A percentile compares a stretch with the other conserved stretches of the same genome.
Conservation (phyloP, 2,113 vertebrate species). For the Lonchura striata region DNA sequence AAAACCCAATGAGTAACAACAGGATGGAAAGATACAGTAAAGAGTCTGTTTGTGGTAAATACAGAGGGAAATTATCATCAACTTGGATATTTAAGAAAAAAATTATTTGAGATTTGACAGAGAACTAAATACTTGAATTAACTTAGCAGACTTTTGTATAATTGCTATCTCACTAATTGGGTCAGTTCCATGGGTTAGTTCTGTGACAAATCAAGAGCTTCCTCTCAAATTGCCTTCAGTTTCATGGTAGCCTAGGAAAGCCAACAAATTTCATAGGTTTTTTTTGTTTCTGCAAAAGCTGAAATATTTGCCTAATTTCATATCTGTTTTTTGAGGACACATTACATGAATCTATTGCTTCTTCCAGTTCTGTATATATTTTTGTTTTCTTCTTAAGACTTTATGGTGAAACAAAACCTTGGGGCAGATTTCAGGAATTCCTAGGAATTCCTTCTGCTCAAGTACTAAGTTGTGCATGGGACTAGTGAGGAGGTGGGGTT, state of each 20-base stretch:
- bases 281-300: neutral
- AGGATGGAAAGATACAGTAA: neutral
- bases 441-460: neutral
- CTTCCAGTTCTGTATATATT: neutral
- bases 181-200: neutral
- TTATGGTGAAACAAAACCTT: neutral
- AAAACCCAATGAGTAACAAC: neutral
- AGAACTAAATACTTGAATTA: neutral
- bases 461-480: neutral
- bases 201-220: neutral
- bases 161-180: neutral
- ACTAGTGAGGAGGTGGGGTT: neutral
- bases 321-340: neutral
- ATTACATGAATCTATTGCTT: neutral
- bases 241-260: neutral
- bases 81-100: neutral
- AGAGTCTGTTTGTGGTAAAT: neutral
- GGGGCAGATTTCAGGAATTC: neutral
- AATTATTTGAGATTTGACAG: neutral
- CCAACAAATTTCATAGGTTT: neutral
- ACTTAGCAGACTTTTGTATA: neutral
- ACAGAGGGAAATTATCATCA: neutral
- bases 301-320: neutral
- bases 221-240: neutral
- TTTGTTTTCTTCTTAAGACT: neutral